These are phyloP conservation scores for Pangasius djambal DNA, from an alignment of 2,797 vertebrate genomes.

Conservation along the genomic window DNA sequence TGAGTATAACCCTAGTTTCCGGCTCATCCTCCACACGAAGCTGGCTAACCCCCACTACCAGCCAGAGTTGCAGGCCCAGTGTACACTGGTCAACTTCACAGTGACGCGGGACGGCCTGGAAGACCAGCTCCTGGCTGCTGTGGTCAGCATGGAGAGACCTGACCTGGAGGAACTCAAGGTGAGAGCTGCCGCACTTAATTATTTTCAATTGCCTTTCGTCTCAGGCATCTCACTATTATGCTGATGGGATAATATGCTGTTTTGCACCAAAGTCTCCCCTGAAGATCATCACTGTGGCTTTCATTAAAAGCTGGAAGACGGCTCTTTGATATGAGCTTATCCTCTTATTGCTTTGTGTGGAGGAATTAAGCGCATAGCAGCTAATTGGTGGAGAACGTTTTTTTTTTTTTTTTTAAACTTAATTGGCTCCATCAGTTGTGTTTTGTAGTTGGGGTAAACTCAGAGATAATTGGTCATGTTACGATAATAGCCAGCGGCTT, in stretches of 20 bases:
- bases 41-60: conserved; percentile 94
- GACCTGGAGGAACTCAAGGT: conserved; percentile 95
- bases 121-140: conserved; percentile 90
- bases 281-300: conserved; percentile 59
- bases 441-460: conserved; percentile 45
- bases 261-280: conserved; percentile 2
- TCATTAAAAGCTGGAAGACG: conserved; percentile 43
- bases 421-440: conserved; percentile 50
- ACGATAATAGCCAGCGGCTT: conserved; percentile 14
- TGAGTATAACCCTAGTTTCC: conserved; percentile 86
- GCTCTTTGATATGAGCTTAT: conserved; percentile 68
- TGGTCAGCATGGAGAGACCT: conserved; percentile 91
- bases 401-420: conserved; percentile 21
- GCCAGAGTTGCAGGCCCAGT: conserved; percentile 96
- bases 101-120: conserved; percentile 90
- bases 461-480: conserved; percentile 45
- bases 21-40: conserved; percentile 94
- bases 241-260: conserved; percentile 29
- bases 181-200: neutral
- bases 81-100: conserved; percentile 94
- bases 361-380: conserved; percentile 57
- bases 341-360: conserved; percentile 66
- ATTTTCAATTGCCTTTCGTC: neutral
- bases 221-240: conserved; percentile 10
- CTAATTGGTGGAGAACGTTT: conserved; percentile 58